These are phyloP conservation scores for Andricus curvator DNA, from an alignment of 2,888 invertebrate genomes.

Conservation along the genomic window DNA sequence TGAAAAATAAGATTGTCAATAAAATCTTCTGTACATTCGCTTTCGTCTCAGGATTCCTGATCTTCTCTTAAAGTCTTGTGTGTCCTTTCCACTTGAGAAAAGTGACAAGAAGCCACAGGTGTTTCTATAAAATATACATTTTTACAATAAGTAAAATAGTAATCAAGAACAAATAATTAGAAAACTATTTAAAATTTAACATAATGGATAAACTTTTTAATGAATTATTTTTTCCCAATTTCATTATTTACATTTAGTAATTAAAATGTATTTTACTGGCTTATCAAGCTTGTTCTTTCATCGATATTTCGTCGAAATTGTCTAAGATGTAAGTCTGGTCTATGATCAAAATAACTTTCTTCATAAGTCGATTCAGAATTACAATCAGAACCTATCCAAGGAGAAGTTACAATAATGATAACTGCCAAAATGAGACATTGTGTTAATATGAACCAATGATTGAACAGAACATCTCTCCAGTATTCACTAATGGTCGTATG, in stretches of 20 bases:
- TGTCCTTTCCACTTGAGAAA: neutral
- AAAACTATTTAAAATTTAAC: too few species aligned
- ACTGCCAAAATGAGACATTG: constrained; percentile 56
- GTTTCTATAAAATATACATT: neutral
- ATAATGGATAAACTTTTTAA: too few species aligned
- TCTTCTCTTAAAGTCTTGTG: neutral
- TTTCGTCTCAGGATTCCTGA: constrained; percentile 22
- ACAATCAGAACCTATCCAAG: constrained; percentile 55
- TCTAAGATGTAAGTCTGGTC: constrained; percentile 14
- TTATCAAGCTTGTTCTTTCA: neutral
- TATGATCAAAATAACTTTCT: constrained; percentile 20
- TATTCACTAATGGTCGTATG: constrained; percentile 52
- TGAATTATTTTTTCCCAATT: too few species aligned
- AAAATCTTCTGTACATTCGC: constrained; percentile 11
- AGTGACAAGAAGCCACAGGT: neutral
- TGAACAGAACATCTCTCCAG: constrained; percentile 56
- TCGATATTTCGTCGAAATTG: constrained; percentile 1
- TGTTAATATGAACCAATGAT: constrained; percentile 57
- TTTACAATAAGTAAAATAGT: too few species aligned
- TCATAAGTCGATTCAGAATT: constrained; percentile 43
- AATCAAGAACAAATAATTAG: too few species aligned
- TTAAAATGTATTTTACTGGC: constrained; percentile 1
- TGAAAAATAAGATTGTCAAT: neutral
- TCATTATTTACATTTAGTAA: neutral
- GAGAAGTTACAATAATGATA: constrained; percentile 54